These are phyloP conservation scores for Calameuta idolon DNA, from an alignment of 2,888 invertebrate genomes.

Conservation along the genomic window DNA sequence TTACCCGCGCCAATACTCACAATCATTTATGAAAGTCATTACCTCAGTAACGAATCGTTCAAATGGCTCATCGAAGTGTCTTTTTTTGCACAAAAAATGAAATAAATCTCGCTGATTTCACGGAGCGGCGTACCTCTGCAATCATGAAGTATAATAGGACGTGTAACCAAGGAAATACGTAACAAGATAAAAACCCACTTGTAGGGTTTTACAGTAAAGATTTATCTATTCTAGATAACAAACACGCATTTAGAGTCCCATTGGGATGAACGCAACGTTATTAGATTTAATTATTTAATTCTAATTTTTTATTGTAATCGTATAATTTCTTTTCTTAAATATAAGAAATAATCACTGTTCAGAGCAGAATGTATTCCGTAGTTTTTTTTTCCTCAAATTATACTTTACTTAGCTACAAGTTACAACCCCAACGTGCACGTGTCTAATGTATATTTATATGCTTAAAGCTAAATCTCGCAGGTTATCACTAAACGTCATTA, in stretches of 20 bases:
- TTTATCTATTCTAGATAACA: neutral
- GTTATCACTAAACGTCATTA: neutral
- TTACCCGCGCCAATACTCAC: neutral
- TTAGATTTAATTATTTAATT: neutral
- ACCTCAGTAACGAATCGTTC: conserved; percentile 13
- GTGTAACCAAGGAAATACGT: neutral
- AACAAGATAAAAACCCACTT: neutral
- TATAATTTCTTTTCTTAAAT: neutral
- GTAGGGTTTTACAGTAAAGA: neutral
- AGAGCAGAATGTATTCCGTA: neutral
- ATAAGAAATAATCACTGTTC: neutral
- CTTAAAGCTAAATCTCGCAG: neutral
- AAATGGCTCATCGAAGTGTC: conserved; percentile 11
- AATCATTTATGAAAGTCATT: conserved; percentile 7
- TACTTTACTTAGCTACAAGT: neutral
- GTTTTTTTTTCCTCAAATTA: neutral
- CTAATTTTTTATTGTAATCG: neutral
- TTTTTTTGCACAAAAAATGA: neutral
- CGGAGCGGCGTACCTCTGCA: neutral
- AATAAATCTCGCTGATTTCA: neutral
- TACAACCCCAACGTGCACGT: neutral
- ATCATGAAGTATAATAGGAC: neutral
- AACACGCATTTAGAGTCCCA: neutral
- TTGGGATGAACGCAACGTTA: neutral
- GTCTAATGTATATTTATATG: neutral